Percentiles rank a stretch among this genome's conserved stretches.
phyloP scores from a whole-genome alignment of 2,888 invertebrate species.

The Conops quadrifasciatus region DNA sequence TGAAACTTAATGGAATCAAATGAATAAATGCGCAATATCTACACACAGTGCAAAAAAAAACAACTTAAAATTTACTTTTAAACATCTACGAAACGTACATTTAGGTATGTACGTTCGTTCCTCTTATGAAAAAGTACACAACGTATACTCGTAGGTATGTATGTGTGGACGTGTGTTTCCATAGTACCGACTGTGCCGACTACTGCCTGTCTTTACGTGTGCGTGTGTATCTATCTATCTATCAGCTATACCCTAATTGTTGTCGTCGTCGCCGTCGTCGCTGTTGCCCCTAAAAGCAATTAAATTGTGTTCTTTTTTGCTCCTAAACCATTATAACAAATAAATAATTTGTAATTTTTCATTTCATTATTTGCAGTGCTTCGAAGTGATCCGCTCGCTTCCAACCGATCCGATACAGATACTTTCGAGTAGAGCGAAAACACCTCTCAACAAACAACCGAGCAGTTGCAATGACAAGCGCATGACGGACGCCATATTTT shows the following conservation, averaged over 20 bases:
- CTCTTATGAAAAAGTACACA: background rate
- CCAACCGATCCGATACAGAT: constrained; percentile 1
- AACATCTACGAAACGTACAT: background rate
- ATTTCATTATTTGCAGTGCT: constrained; percentile 20
- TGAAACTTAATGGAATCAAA: constrained; percentile 26
- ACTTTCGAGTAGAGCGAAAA: background rate
- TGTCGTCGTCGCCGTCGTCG: constrained; percentile 11
- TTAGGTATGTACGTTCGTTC: background rate
- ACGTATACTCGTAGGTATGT: constrained; percentile 1
- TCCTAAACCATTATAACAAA: constrained; percentile 23
- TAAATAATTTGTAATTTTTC: constrained; percentile 20
- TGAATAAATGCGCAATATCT: constrained; percentile 32
- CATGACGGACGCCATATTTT: too few species aligned
- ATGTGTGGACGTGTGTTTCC: constrained; percentile 3
- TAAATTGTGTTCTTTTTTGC: constrained; percentile 34
- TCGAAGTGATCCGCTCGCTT: constrained; percentile 7
- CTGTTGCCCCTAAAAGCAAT: constrained; percentile 31
- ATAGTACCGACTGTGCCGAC: constrained; percentile 9
- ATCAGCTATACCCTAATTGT: constrained; percentile 1
- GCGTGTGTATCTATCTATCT: constrained; percentile 7
- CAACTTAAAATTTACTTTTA: constrained; percentile 6
- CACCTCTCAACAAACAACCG: too few species aligned
- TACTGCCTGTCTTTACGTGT: background rate
- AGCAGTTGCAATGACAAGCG: constrained; percentile 3
- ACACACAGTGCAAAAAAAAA: constrained; percentile 22